A percentile compares a stretch with the other conserved stretches of the same genome.
Evolutionary conservation across 2,113 vertebrate genomes (phyloP).

Genomic region (Phrynocephalus versicolor): DNA sequence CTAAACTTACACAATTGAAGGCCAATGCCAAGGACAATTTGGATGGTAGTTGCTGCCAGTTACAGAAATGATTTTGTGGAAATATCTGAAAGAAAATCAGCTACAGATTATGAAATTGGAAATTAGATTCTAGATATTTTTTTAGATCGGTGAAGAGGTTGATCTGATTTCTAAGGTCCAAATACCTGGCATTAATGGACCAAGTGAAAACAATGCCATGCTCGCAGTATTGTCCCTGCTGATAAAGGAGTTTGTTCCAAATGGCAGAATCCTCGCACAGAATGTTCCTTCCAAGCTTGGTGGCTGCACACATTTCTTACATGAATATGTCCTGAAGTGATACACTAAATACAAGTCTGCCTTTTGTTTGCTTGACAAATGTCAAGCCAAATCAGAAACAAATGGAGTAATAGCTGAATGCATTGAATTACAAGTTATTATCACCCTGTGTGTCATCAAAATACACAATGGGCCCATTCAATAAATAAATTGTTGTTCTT

Average conservation of each 20-base stretch:
- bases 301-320: neutral
- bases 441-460: neutral
- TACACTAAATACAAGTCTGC: neutral
- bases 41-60: neutral
- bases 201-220: neutral
- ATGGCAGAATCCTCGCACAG: neutral
- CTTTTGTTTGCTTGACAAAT: neutral
- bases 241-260: neutral
- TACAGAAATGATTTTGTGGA: constrained; percentile 16
- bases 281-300: neutral
- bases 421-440: neutral
- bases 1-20: accelerated
- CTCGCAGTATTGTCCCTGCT: neutral
- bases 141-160: neutral
- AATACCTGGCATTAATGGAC: accelerated
- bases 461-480: neutral
- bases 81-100: neutral
- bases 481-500: neutral
- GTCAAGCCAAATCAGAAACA: neutral
- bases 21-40: neutral
- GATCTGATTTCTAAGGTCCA: neutral
- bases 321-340: neutral
- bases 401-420: neutral
- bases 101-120: neutral
- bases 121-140: neutral